phyloP scores from a whole-genome alignment of 1,140 invertebrate genomes.

The Lepidurus packardi region DNA sequence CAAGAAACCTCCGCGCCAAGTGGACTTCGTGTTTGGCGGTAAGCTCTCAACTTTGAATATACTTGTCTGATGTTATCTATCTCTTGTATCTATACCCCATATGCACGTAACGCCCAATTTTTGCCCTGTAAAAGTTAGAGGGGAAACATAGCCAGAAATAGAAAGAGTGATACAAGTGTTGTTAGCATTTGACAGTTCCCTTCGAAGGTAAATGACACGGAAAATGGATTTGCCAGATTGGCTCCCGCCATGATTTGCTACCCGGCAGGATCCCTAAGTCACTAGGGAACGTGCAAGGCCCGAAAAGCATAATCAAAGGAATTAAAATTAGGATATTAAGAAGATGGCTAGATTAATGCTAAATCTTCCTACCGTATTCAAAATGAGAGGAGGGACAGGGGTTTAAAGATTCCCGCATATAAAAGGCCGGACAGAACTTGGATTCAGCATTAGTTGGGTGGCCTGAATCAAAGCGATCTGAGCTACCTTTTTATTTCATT shows the following conservation, averaged over 20 bases:
- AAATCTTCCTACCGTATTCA: background rate
- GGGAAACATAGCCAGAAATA: background rate
- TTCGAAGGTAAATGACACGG: background rate
- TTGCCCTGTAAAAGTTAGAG: too few species aligned
- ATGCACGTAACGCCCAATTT: background rate
- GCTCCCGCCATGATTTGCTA: background rate
- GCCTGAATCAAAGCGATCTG: background rate
- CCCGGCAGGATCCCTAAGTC: background rate
- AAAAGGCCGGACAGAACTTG: background rate
- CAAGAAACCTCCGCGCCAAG: background rate
- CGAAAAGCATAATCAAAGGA: background rate
- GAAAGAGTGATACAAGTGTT: background rate
- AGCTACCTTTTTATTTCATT: background rate
- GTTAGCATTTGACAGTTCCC: background rate
- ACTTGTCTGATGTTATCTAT: background rate
- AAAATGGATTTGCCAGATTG: background rate
- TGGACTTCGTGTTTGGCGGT: background rate
- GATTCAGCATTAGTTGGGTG: background rate
- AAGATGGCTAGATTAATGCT: background rate
- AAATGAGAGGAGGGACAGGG: background rate
- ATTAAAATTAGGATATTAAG: background rate
- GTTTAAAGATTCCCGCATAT: background rate
- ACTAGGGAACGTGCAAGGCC: background rate
- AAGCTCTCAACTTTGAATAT: background rate
- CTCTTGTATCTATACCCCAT: background rate